phyloP scores from a whole-genome alignment of 2,888 invertebrate species.

The Imbricaverruca yamaguchii region DNA sequence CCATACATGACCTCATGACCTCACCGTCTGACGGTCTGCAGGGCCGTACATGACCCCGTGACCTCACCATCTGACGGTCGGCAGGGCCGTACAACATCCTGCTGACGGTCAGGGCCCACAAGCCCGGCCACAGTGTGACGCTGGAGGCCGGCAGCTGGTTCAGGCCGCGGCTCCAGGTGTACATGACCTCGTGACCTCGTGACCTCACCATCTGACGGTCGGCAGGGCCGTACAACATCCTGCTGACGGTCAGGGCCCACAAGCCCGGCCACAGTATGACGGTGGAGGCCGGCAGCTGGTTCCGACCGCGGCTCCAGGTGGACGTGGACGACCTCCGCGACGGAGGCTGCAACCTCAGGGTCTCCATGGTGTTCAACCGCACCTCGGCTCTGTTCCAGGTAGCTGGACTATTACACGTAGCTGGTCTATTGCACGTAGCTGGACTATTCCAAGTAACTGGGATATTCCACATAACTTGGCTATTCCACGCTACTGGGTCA shows the following conservation, averaged over 20 bases:
- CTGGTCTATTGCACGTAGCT: no score
- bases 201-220: no score
- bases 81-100: neutral
- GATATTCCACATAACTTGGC: no score
- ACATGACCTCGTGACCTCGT: no score
- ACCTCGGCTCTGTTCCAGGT: neutral
- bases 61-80: no score
- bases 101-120: neutral
- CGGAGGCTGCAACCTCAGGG: neutral
- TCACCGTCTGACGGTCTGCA: no score
- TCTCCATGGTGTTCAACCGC: neutral
- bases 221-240: neutral
- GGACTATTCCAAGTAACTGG: no score
- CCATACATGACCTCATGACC: no score
- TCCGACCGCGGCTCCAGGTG: neutral
- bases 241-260: neutral
- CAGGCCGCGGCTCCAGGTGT: neutral
- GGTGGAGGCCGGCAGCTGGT: neutral
- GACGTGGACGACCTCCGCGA: neutral
- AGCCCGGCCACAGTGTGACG: neutral
- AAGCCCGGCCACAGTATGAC: neutral
- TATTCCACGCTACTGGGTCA: no score
- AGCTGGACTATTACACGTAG: no score
- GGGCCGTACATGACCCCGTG: no score
- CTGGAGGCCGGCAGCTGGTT: no score